Percentiles rank a stretch among this genome's conserved stretches.
Conservation (phyloP, 2,797 vertebrate species). For the Fistularia tabacaria region DNA sequence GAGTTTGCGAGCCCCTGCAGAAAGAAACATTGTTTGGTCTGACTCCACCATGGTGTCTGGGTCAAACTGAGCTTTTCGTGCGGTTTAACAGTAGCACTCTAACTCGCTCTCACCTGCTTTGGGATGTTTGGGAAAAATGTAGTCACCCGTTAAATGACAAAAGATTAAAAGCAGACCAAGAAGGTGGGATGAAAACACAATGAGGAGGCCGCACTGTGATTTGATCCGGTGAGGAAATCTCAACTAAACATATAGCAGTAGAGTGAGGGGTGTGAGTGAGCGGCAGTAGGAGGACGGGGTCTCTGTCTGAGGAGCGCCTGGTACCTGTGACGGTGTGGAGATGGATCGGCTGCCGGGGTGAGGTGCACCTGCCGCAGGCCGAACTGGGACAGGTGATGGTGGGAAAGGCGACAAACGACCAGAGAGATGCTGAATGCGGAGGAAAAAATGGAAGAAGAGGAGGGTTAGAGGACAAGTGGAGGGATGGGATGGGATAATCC, state of each 20-base stretch:
- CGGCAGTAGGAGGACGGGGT: slow-evolving; percentile 11
- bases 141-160: too few species aligned
- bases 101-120: too few species aligned
- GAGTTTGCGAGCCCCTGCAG: too few species aligned
- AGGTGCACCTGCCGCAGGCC: slow-evolving; percentile 34
- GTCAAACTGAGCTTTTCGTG: too few species aligned
- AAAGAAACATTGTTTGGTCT: too few species aligned
- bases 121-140: too few species aligned
- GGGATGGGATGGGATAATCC: slow-evolving; percentile 22
- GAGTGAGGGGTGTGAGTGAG: slow-evolving; percentile 22
- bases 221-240: slow-evolving; percentile 9
- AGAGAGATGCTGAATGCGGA: slow-evolving; percentile 20
- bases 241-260: slow-evolving; percentile 5
- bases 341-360: slow-evolving; percentile 39
- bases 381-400: slow-evolving; percentile 1
- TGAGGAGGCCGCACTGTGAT: too few species aligned
- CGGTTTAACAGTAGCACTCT: too few species aligned
- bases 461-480: slow-evolving; percentile 46
- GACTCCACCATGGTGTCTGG: too few species aligned
- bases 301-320: too few species aligned
- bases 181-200: too few species aligned
- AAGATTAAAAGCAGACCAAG: too few species aligned
- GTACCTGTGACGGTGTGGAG: slow-evolving; percentile 39
- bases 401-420: slow-evolving; percentile 1
- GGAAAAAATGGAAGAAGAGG: slow-evolving; percentile 21